Base-by-base conservation (phyloP, 2,113 vertebrate species). In the Psilopsiagon aurifrons region DNA sequence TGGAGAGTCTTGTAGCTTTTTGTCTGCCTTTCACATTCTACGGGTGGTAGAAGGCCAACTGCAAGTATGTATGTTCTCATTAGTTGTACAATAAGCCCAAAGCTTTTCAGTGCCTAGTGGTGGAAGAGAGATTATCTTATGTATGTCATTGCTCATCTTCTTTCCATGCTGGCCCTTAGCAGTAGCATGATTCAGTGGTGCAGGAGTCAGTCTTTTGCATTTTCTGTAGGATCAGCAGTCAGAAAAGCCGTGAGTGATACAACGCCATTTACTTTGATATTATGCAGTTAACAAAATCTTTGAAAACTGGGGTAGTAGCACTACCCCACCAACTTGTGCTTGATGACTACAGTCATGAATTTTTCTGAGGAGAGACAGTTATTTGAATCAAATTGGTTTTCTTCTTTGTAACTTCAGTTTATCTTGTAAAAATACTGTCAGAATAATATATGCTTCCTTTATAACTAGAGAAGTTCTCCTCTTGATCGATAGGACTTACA, bases 401-500 rank as follows among this genome's bases (percentile, higher is more conserved):
- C 66, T 9, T 13, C 91, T 92, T 95, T 96, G 93, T 95, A 95
- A 86, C 94, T 95, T 96, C 91, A 92, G 81, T 91, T 95, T 94
- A 68, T 97, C 96, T 95, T 97, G 94, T 85, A 94, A 95, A 97
- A 96, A 97, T 95, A 97, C 96, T 97, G 96, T 97, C 95, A 97
- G 95, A 91, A 96, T 97, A 97, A 96, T 97, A 89, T 82, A 95
- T 96, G 89, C 93, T 94, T 95, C 93, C 93, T 95, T 96, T 96
- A 86, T 95, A 95, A 95, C 57, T 52, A 64, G 35, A 95, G 94
- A 92, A 95, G 69, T 97, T 94, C 90, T 94, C 87, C 94, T 96
- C 95, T 95, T 96, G 96, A 97, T 95, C 83, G 52, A 95, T 95
- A 97, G 89, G 89, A 89, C 86, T 95, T 96, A 91, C 74, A 82